These are phyloP conservation scores for Ranitomeya imitator DNA, from an alignment of 2,113 vertebrate genomes.

Conservation along the genomic window DNA sequence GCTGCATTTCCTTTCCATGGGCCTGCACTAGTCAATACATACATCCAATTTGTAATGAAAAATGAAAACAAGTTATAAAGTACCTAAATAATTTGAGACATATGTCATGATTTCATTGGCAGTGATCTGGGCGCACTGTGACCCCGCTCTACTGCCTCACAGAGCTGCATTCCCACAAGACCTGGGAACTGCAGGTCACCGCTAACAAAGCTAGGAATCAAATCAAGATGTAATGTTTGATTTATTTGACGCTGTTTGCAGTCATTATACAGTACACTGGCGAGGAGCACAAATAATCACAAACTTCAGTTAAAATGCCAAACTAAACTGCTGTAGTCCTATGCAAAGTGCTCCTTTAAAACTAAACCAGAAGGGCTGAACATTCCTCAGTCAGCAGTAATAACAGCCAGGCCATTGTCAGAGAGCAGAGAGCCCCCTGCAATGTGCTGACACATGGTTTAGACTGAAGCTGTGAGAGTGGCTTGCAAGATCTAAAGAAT, in stretches of 20 bases:
- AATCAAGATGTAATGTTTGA: conserved; percentile 53
- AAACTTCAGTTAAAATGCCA: conserved; percentile 16
- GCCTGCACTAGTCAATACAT: conserved; percentile 3
- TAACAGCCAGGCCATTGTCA: conserved; percentile 49
- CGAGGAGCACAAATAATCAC: conserved; percentile 40
- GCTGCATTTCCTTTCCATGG: conserved; percentile 9
- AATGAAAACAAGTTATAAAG: conserved; percentile 51
- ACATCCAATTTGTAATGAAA: conserved; percentile 45
- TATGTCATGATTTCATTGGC: conserved; percentile 56
- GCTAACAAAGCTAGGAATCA: conserved; percentile 31
- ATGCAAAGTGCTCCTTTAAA: conserved; percentile 24
- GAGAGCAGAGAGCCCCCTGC: conserved; percentile 50
- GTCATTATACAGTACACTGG: conserved; percentile 15
- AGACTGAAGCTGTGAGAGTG: conserved; percentile 54
- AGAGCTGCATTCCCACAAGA: conserved; percentile 48
- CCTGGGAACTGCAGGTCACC: conserved; percentile 44
- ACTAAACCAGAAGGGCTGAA: background rate
- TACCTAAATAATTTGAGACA: conserved; percentile 53
- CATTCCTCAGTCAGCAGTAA: conserved; percentile 46
- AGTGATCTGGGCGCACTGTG: conserved; percentile 43
- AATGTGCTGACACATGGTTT: conserved; percentile 56
- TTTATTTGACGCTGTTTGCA: conserved; percentile 48
- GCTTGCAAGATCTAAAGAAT: conserved; percentile 58
- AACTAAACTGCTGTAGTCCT: background rate
- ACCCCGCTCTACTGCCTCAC: conserved; percentile 39